phyloP scores from a whole-genome alignment of 2,888 invertebrate genomes.

The Diploptera punctata region DNA sequence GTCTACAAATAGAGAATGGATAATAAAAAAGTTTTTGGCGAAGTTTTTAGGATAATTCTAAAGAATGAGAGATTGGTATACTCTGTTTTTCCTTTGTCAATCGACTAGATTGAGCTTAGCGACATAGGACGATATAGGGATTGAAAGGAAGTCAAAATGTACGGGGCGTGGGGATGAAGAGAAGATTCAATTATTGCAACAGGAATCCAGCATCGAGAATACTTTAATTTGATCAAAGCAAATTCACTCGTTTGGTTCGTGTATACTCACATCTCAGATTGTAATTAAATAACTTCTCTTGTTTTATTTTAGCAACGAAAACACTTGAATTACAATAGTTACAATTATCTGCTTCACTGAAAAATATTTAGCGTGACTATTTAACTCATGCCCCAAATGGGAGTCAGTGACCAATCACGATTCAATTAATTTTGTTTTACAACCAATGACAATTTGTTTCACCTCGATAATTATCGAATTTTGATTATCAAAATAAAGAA shows the following conservation, averaged over 20 bases:
- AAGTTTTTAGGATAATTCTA: constrained; percentile 21
- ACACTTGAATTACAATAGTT: too few species aligned
- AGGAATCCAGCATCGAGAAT: neutral
- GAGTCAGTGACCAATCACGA: too few species aligned
- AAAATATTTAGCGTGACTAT: too few species aligned
- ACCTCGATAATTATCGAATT: too few species aligned
- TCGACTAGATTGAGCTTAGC: neutral
- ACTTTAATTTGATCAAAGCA: neutral
- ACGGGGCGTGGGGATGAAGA: neutral
- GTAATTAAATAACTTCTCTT: too few species aligned
- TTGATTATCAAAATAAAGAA: too few species aligned
- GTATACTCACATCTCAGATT: neutral
- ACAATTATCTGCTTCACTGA: too few species aligned
- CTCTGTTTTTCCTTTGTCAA: constrained; percentile 22
- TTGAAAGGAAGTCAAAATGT: neutral
- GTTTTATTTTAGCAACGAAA: too few species aligned
- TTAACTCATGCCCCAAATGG: too few species aligned
- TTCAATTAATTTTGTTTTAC: too few species aligned
- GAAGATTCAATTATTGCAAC: neutral
- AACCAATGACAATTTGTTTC: too few species aligned
- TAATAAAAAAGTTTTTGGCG: constrained; percentile 15
- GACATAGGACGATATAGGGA: neutral
- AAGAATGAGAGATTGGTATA: neutral
- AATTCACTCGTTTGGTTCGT: neutral
- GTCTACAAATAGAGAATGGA: constrained; percentile 12